Evolutionary conservation across 2,888 invertebrate species (phyloP).

Genomic region (Tetragonisca angustula): DNA sequence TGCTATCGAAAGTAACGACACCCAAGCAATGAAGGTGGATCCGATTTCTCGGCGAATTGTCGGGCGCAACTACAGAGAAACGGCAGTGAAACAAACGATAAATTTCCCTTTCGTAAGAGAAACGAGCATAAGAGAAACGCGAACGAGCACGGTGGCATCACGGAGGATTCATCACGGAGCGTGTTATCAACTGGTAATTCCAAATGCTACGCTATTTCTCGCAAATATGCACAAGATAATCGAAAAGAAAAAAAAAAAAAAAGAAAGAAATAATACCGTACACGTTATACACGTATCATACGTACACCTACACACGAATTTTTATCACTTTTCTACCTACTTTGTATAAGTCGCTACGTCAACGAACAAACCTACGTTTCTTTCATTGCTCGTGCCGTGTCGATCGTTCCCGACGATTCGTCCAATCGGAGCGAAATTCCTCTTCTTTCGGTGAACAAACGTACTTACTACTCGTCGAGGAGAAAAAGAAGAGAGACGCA

Average conservation of each 20-base stretch:
- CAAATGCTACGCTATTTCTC: constrained; percentile 30
- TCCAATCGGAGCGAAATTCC: constrained; percentile 7
- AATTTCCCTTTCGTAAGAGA: not conserved
- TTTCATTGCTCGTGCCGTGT: constrained; percentile 38
- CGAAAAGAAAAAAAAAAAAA: not conserved
- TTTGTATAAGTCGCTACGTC: constrained; percentile 64
- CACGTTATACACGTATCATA: constrained; percentile 2
- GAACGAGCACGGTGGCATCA: not conserved
- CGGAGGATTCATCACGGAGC: not conserved
- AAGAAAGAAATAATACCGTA: not conserved
- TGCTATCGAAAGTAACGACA: constrained; percentile 50
- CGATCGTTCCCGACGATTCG: constrained; percentile 36
- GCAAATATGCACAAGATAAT: constrained; percentile 42
- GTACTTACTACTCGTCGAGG: constrained; percentile 53
- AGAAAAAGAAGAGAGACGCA: constrained; percentile 46
- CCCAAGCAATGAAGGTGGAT: constrained; percentile 14
- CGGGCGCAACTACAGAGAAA: not conserved
- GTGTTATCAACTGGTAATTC: constrained; percentile 3
- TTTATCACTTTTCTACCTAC: constrained; percentile 74
- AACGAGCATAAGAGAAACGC: constrained; percentile 5
- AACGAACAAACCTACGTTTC: constrained; percentile 56
- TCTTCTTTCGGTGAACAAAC: constrained; percentile 24
- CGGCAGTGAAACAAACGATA: constrained; percentile 37
- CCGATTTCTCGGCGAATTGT: constrained; percentile 19
- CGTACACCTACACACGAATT: constrained; percentile 55